Evolutionary conservation across 2,888 invertebrate genomes (phyloP).

Genomic region (Leucoma salicis): DNA sequence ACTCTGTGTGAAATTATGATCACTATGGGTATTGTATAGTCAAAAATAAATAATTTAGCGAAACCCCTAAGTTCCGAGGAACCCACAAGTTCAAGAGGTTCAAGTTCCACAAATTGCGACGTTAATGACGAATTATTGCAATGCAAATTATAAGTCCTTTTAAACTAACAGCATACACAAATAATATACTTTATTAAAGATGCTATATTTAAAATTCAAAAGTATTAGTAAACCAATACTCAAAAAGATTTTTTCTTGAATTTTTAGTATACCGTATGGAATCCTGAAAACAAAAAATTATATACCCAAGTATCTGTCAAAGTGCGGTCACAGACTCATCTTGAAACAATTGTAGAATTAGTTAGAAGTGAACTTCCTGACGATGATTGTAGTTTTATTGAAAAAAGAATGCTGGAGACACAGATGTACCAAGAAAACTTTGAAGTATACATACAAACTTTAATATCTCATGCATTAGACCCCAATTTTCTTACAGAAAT

Average conservation of each 20-base stretch:
- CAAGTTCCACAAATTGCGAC: too few species aligned
- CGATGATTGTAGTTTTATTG: conserved; percentile 87
- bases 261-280: conserved; percentile 91
- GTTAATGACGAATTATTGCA: too few species aligned
- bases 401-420: conserved; percentile 88
- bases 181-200: too few species aligned
- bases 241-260: neutral
- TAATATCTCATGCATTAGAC: conserved; percentile 94
- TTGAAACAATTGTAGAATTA: conserved; percentile 91
- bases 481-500: conserved; percentile 95
- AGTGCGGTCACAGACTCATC: conserved; percentile 87
- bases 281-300: conserved; percentile 89
- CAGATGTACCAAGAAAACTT: conserved; percentile 92
- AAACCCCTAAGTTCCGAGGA: too few species aligned
- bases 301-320: conserved; percentile 91
- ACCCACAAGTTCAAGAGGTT: too few species aligned
- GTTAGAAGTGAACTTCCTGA: conserved; percentile 87
- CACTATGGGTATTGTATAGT: too few species aligned
- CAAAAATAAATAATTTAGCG: too few species aligned
- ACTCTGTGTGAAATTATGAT: too few species aligned
- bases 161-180: too few species aligned
- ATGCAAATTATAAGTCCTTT: too few species aligned
- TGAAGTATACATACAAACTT: conserved; percentile 94
- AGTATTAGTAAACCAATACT: too few species aligned
- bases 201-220: too few species aligned